phyloP scores from a whole-genome alignment of 1,140 invertebrate species.

The Bombus superbus region DNA sequence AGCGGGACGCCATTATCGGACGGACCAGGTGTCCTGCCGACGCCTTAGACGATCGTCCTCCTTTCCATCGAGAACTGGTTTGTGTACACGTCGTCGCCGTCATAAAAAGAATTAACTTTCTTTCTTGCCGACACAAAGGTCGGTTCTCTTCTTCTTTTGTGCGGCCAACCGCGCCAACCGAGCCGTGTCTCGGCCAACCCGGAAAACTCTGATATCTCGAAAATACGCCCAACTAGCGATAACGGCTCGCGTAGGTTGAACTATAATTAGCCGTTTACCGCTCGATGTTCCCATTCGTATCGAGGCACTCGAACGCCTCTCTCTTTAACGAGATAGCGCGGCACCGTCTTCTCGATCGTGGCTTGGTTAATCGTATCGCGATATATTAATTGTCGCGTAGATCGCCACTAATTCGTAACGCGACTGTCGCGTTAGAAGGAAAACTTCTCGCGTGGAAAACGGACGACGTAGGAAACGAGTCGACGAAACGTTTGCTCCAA shows the following conservation, averaged over 20 bases:
- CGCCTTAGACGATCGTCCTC: constrained; percentile 57
- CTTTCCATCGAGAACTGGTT: neutral
- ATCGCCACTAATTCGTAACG: neutral
- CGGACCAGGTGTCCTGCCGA: constrained; percentile 72
- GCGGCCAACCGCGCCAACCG: constrained; percentile 4
- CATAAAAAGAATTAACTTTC: constrained; percentile 59
- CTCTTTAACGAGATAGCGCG: neutral
- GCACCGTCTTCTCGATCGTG: neutral
- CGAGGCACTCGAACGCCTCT: neutral
- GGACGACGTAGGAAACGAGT: no score
- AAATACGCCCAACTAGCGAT: neutral
- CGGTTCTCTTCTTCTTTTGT: neutral
- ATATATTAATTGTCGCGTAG: neutral
- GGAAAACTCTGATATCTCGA: neutral
- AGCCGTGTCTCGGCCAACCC: neutral
- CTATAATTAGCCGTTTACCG: neutral
- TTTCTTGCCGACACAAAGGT: constrained; percentile 13
- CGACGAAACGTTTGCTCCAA: neutral
- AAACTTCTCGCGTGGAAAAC: neutral
- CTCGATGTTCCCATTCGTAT: neutral
- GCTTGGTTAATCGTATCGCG: neutral
- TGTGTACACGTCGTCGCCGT: constrained; percentile 18
- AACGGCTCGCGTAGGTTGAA: neutral
- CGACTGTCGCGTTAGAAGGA: neutral
- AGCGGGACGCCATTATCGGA: constrained; percentile 64